Conservation (phyloP, 2,113 vertebrate genomes). For the Cyanocitta stelleri region DNA sequence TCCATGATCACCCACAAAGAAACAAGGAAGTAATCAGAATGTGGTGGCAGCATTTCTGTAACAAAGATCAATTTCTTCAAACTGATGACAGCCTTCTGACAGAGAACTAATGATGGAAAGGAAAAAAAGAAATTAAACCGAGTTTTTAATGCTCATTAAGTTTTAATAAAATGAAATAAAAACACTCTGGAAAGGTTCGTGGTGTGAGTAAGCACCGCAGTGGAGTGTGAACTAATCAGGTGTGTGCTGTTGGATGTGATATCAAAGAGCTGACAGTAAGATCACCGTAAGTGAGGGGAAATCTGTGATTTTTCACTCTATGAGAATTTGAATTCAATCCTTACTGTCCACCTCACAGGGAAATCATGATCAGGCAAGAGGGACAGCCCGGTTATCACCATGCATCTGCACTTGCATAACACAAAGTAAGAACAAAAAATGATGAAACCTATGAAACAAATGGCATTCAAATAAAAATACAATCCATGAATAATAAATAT, state of each 20-base stretch:
- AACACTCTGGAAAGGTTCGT: not conserved
- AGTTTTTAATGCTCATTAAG: not conserved
- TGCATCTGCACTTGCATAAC: not conserved
- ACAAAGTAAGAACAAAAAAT: not conserved
- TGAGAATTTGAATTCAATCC: not conserved
- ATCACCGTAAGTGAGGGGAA: not conserved
- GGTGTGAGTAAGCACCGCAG: not conserved
- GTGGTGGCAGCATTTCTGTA: not conserved
- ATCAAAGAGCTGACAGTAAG: not conserved
- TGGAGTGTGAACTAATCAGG: not conserved
- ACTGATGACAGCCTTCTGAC: not conserved
- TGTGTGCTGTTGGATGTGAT: not conserved
- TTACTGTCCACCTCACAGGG: not conserved
- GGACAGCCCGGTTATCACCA: not conserved
- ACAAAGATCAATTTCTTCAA: not conserved
- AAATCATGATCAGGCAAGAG: not conserved
- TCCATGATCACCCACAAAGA: not conserved
- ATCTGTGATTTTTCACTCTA: not conserved
- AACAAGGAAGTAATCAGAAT: not conserved
- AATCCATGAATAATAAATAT: constrained; percentile 16
- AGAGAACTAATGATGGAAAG: not conserved
- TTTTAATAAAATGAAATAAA: not conserved
- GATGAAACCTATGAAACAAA: not conserved
- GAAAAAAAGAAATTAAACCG: not conserved
- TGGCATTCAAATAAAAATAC: not conserved